Conservation (phyloP, 2,797 vertebrate genomes). For the Cichlasoma orientale region DNA sequence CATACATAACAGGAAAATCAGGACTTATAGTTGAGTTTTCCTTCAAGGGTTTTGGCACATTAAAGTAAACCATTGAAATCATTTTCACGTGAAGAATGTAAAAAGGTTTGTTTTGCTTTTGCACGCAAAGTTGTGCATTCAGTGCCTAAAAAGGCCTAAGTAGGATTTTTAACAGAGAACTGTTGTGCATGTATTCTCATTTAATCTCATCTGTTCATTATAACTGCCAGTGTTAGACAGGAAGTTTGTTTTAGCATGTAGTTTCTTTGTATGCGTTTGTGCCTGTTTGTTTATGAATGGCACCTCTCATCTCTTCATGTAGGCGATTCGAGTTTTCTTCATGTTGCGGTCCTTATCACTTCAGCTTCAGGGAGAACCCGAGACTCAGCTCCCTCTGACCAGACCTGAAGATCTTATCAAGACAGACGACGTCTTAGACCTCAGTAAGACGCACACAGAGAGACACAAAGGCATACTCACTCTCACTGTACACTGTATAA, state of each 20-base stretch:
- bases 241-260: background rate
- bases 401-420: constrained; percentile 96
- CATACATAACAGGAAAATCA: background rate
- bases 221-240: background rate
- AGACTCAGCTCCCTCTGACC: constrained; percentile 94
- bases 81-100: background rate
- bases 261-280: background rate
- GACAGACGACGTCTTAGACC: constrained; percentile 94
- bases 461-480: background rate
- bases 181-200: background rate
- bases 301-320: background rate
- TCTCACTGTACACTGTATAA: background rate
- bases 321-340: constrained; percentile 98
- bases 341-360: constrained; percentile 93
- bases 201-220: background rate
- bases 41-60: background rate
- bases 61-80: background rate
- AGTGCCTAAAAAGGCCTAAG: background rate
- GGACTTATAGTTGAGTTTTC: background rate
- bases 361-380: constrained; percentile 88
- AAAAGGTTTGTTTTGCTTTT: background rate
- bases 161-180: background rate
- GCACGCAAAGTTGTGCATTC: background rate
- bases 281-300: constrained; percentile 10
- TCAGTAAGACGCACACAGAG: constrained; percentile 82